Conservation (phyloP, 2,888 invertebrate species). For the Cosmia trapezina region DNA sequence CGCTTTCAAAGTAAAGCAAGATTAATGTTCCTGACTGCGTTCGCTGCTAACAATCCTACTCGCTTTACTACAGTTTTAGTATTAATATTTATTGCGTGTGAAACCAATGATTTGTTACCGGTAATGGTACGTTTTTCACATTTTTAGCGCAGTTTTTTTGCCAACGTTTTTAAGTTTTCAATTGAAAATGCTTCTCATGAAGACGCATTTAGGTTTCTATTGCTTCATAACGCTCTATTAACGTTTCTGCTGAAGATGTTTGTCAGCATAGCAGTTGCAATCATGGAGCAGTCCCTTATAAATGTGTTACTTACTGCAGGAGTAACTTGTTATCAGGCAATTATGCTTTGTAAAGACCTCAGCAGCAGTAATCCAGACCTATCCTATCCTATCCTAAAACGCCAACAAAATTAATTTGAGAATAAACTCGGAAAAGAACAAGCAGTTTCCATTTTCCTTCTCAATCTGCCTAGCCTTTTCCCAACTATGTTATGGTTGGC, state of each 20-base stretch:
- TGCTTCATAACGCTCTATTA: background rate
- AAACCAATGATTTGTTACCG: slow-evolving; percentile 15
- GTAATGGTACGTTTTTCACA: slow-evolving; percentile 2
- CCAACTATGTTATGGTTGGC: too few species aligned
- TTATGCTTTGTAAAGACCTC: background rate
- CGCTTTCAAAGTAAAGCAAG: slow-evolving; percentile 53
- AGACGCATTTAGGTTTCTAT: background rate
- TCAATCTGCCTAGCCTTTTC: too few species aligned
- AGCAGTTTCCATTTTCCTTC: background rate
- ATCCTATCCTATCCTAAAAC: background rate
- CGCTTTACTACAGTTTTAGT: slow-evolving; percentile 22
- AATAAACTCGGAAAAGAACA: background rate
- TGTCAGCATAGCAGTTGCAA: too few species aligned
- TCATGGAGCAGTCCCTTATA: too few species aligned
- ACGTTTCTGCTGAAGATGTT: too few species aligned
- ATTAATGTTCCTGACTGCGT: slow-evolving; percentile 48
- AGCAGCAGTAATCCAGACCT: too few species aligned
- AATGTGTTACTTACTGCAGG: background rate
- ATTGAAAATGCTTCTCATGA: background rate
- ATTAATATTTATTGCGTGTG: slow-evolving; percentile 49
- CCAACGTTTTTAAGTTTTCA: background rate
- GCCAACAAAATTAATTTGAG: background rate
- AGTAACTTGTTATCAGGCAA: background rate
- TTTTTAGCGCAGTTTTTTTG: background rate
- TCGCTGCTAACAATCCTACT: slow-evolving; percentile 31